Conservation (phyloP, 2,888 invertebrate species). For the Thymelicus acteon region DNA sequence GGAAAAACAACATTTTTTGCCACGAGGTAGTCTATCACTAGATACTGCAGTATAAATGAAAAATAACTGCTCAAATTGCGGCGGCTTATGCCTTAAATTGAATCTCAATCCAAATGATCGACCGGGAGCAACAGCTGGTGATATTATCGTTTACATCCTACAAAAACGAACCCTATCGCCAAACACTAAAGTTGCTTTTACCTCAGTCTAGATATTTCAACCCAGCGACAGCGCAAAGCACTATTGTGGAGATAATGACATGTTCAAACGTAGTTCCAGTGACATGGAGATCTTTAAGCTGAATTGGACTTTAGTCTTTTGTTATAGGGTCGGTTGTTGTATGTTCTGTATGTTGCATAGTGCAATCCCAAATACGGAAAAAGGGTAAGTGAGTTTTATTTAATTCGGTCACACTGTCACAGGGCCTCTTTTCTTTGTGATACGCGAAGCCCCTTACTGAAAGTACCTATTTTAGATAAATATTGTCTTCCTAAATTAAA, state of each 20-base stretch:
- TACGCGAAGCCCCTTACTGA: constrained; percentile 47
- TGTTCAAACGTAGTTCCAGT: constrained; percentile 80
- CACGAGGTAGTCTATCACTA: too few species aligned
- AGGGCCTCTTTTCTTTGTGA: constrained; percentile 72
- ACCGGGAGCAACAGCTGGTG: too few species aligned
- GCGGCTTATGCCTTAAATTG: too few species aligned
- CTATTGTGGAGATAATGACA: constrained; percentile 81
- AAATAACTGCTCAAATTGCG: too few species aligned
- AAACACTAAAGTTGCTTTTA: constrained; percentile 54
- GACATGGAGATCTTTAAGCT: constrained; percentile 47
- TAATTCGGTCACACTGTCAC: constrained; percentile 80
- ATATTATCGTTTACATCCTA: too few species aligned
- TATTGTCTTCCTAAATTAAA: too few species aligned
- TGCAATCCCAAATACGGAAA: constrained; percentile 51
- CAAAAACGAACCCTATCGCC: constrained; percentile 55
- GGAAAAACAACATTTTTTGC: too few species aligned
- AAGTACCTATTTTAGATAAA: constrained; percentile 33
- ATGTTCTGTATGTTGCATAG: constrained; percentile 43
- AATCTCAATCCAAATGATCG: too few species aligned
- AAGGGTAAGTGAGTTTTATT: constrained; percentile 80
- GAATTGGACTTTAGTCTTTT: constrained; percentile 47
- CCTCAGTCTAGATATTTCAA: constrained; percentile 61
- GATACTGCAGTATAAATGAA: too few species aligned
- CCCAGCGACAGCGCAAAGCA: constrained; percentile 77
- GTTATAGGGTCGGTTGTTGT: constrained; percentile 48